Conservation (phyloP, 2,888 invertebrate species). For the Lysandra bellargus region DNA sequence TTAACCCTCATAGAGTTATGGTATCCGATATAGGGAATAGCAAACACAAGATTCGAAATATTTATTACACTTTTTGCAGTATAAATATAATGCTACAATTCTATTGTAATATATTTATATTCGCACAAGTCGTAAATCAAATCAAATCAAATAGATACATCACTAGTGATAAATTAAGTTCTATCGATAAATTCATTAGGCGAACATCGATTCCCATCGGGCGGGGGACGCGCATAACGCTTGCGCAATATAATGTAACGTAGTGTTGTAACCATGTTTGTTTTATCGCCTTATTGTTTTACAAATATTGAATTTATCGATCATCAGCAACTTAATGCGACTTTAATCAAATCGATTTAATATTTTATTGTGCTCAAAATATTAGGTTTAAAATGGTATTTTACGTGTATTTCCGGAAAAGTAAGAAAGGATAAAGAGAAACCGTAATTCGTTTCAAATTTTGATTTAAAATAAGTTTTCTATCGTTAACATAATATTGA, state of each 20-base stretch:
- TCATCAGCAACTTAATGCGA: background rate
- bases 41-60: too few species aligned
- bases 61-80: too few species aligned
- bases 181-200: slow-evolving; percentile 19
- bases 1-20: too few species aligned
- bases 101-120: too few species aligned
- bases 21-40: too few species aligned
- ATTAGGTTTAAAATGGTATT: too few species aligned
- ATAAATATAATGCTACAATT: too few species aligned
- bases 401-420: too few species aligned
- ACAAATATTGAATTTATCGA: slow-evolving; percentile 23
- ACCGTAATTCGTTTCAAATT: background rate
- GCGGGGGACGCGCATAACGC: slow-evolving; percentile 39
- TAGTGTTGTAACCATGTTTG: slow-evolving; percentile 46
- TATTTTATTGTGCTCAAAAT: background rate
- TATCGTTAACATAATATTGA: background rate
- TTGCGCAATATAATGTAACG: slow-evolving; percentile 62
- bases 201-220: slow-evolving; percentile 32
- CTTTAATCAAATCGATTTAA: background rate
- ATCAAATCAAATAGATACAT: background rate
- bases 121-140: background rate
- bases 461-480: background rate
- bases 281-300: slow-evolving; percentile 31
- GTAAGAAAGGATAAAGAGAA: too few species aligned
- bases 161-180: slow-evolving; percentile 23